Evolutionary conservation across 2,888 invertebrate genomes (phyloP).

Genomic region (Ophion obscuratus): DNA sequence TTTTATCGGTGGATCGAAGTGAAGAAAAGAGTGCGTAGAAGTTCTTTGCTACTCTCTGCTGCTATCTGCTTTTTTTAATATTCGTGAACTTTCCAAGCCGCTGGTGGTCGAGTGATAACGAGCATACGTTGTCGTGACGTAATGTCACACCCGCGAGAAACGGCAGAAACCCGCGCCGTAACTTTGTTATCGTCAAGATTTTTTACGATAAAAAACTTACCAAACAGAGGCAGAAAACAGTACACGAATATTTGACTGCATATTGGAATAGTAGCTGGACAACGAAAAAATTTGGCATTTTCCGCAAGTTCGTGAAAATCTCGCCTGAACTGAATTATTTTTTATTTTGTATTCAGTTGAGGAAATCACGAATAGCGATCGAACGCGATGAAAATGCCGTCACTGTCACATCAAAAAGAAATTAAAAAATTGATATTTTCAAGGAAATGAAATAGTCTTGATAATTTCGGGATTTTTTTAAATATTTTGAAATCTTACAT

Average conservation of each 20-base stretch:
- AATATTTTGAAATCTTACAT: too few species aligned
- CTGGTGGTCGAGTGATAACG: constrained; percentile 64
- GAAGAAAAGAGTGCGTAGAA: neutral
- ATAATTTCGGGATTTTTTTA: too few species aligned
- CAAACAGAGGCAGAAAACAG: constrained; percentile 5
- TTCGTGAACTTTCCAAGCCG: constrained; percentile 30
- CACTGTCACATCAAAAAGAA: too few species aligned
- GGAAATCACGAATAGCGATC: too few species aligned
- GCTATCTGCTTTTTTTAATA: constrained; percentile 11
- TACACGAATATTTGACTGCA: constrained; percentile 1
- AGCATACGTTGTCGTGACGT: constrained; percentile 32
- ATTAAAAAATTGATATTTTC: too few species aligned
- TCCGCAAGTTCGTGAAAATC: neutral
- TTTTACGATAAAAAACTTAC: neutral
- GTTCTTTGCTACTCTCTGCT: constrained; percentile 1
- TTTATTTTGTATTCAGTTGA: too few species aligned
- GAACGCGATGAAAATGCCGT: too few species aligned
- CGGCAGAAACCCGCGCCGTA: constrained; percentile 39
- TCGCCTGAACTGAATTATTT: neutral
- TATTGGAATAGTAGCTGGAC: neutral
- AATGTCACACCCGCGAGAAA: constrained; percentile 14
- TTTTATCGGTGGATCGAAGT: neutral
- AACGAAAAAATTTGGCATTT: neutral
- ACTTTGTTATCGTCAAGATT: constrained; percentile 34
- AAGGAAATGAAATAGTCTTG: too few species aligned